Percentiles rank a stretch among this genome's conserved stretches.
Evolutionary conservation across 2,888 invertebrate species (phyloP).

Genomic region (Sturmia bella): DNA sequence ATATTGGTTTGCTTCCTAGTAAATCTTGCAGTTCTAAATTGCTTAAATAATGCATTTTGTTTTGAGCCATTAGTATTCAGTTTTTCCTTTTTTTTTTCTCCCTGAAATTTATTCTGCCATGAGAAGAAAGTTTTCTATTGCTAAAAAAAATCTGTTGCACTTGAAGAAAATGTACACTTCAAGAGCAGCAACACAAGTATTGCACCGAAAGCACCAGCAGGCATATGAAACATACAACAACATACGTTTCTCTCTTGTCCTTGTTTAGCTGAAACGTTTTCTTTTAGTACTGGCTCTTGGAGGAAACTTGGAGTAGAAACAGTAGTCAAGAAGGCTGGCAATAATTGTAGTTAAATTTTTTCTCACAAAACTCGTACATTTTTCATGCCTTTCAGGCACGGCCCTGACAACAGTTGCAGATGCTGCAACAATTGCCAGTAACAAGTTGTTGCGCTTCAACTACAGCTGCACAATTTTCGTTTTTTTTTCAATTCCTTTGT

Average conservation of each 20-base stretch:
- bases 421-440: constrained; percentile 22
- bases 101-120: no score
- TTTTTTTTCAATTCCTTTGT: no score
- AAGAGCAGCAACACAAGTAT: neutral
- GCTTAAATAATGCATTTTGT: no score
- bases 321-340: constrained; percentile 1
- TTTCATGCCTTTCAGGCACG: constrained; percentile 20
- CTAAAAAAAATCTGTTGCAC: constrained; percentile 6
- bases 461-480: neutral
- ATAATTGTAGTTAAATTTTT: constrained; percentile 5
- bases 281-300: neutral
- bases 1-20: no score
- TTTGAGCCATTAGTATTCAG: no score
- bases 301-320: neutral
- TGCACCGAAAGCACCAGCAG: constrained; percentile 12
- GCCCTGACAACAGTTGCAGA: constrained; percentile 39
- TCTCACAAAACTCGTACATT: neutral
- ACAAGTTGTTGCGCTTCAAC: constrained; percentile 13
- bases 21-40: no score
- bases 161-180: constrained; percentile 9
- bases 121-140: neutral
- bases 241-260: neutral
- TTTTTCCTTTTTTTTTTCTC: no score
- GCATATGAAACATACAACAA: neutral
- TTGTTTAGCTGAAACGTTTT: constrained; percentile 30